phyloP scores from a whole-genome alignment of 2,797 vertebrate species.

The Pangasius macronema region DNA sequence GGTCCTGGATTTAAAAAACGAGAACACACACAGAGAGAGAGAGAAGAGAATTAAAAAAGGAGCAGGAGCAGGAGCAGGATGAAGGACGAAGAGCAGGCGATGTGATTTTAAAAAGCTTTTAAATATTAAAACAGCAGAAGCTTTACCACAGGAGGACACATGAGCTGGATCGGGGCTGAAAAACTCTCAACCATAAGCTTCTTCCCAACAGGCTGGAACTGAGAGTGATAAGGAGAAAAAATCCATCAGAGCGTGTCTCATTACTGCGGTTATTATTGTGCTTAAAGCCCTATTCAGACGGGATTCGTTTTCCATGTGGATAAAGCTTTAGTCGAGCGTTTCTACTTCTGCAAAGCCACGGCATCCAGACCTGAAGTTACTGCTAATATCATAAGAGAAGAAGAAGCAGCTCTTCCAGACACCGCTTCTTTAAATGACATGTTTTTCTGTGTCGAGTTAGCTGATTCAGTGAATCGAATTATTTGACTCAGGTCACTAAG shows the following conservation, averaged over 20 bases:
- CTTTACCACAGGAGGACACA: constrained; percentile 76
- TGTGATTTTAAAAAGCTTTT: too few species aligned
- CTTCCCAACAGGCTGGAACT: constrained; percentile 78
- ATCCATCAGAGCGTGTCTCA: not conserved
- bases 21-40: not conserved
- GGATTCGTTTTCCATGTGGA: not conserved
- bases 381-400: not conserved
- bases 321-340: not conserved
- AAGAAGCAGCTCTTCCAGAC: not conserved
- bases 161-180: constrained; percentile 74
- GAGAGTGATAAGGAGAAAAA: not conserved
- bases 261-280: not conserved
- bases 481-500: not conserved
- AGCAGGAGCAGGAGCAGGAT: not conserved
- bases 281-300: not conserved
- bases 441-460: too few species aligned
- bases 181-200: constrained; percentile 76
- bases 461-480: not conserved
- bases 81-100: not conserved
- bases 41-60: not conserved
- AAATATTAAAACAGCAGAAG: not conserved
- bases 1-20: constrained; percentile 60
- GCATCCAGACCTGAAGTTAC: not conserved
- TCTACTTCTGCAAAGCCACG: not conserved
- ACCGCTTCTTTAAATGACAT: not conserved